Base-by-base conservation (phyloP, 2,113 vertebrate species). In the Atrichornis clamosus region DNA sequence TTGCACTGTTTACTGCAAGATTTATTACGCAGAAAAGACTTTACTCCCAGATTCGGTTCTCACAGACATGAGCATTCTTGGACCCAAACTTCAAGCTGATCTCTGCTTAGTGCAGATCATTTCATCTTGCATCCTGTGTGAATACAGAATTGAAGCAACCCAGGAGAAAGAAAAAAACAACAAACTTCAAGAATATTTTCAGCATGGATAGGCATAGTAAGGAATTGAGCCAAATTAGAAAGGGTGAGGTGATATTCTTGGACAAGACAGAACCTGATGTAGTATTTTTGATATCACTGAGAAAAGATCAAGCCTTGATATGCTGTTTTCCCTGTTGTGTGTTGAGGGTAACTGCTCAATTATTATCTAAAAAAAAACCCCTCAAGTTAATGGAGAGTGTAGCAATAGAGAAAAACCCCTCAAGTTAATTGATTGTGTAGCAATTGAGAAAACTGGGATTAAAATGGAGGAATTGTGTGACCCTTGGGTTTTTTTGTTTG, bases 211-310 rank as follows among this genome's bases (percentile, higher is more conserved):
- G 26, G 18, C 33, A 55, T 1, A 0, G 11, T 32, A n/a, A 73
- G 39, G 20, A 79, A 47, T 17, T 67, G 24, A 91, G 65, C 58
- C 77, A 91, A 64, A 73, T 73, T 65, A 76, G 37, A 82, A 64
- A 79, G 60, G 30, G 53, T 58, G 62, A 88, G 52, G 76, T 79
- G 70, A 49, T 87, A 55, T 83, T 87, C 56, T 65, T 64, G 56
- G 39, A 75, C 91, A 96, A 96, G 90, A 95, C 49, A 90, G 88
- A 91, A 86, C 93, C 42, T 94, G 86, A 67, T 81, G 42, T 44
- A 74, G 11, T 37, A 75, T 32, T 32, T 83, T 26, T 52, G n/a
- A 75, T 92, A 93, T 44, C 33, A 50, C 18, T 77, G 46, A 64
- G 39, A 42, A 62, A 50, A 68, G 28, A 92, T 89, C 21, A 50